A percentile compares a stretch with the other conserved stretches of the same genome.
Evolutionary conservation across 2,797 vertebrate genomes (phyloP).

Genomic region (Lagorchestes hirsutus): DNA sequence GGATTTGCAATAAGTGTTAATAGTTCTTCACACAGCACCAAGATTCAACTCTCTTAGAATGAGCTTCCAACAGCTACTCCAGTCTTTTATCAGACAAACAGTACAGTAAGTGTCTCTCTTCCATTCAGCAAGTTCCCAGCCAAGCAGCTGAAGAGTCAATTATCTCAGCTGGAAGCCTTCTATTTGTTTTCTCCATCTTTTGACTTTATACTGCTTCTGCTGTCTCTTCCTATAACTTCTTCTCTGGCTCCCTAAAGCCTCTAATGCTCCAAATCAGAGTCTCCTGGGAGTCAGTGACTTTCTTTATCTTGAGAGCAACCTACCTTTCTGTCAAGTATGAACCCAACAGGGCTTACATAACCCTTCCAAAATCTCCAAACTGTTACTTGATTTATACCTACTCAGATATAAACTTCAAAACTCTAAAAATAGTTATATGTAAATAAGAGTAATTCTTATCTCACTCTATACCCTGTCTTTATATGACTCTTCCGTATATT

Average conservation of each 20-base stretch:
- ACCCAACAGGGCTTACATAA: background rate
- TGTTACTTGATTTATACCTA: background rate
- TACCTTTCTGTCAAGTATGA: background rate
- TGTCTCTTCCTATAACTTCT: background rate
- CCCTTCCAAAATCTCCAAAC: background rate
- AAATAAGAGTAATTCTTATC: background rate
- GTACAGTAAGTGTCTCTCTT: background rate
- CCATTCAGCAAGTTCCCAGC: background rate
- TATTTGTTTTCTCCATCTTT: background rate
- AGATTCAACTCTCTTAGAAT: background rate
- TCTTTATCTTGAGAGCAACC: background rate
- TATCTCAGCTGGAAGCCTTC: background rate
- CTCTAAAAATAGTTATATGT: background rate
- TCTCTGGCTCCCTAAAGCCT: background rate
- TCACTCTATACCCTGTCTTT: background rate
- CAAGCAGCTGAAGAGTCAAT: background rate
- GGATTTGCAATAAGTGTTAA: background rate
- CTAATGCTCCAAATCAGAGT: background rate
- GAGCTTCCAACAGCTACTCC: background rate
- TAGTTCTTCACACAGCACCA: background rate
- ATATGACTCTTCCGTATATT: background rate
- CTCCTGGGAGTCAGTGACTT: background rate
- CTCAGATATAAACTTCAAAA: background rate
- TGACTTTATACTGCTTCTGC: background rate
- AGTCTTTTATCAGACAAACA: background rate